Evolutionary conservation across 2,888 invertebrate genomes (phyloP).

Genomic region (Platypus cylindrus): DNA sequence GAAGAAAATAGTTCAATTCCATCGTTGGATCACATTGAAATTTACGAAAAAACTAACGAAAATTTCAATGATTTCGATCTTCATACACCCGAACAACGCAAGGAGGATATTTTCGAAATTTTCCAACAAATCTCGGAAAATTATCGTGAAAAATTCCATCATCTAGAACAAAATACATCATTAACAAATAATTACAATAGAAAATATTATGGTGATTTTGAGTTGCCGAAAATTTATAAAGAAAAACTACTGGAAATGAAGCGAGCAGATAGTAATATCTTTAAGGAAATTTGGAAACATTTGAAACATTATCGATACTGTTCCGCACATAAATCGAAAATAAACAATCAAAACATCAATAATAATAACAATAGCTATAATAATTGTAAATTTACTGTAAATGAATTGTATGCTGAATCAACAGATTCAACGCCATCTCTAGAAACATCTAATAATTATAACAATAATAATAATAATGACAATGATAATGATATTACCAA

Average conservation of each 20-base stretch:
- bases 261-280: constrained; percentile 14
- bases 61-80: constrained; percentile 1
- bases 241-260: constrained; percentile 21
- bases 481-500: no score
- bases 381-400: constrained; percentile 24
- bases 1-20: no score
- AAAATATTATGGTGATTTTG: constrained; percentile 16
- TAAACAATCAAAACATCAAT: constrained; percentile 13
- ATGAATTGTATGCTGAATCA: constrained; percentile 22
- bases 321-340: no score
- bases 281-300: constrained; percentile 20
- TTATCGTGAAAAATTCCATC: constrained; percentile 28
- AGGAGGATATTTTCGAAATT: constrained; percentile 18
- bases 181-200: constrained; percentile 21
- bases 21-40: neutral
- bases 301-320: constrained; percentile 19
- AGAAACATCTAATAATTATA: neutral
- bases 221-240: constrained; percentile 27
- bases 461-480: no score
- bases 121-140: constrained; percentile 28
- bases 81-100: constrained; percentile 3
- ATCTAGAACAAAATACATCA: no score
- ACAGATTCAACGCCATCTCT: no score
- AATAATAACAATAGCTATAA: constrained; percentile 16
- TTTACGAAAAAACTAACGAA: neutral